A percentile compares a stretch with the other conserved stretches of the same genome.
phyloP scores from a whole-genome alignment of 2,888 invertebrate genomes.

The Pinctada fucata region DNA sequence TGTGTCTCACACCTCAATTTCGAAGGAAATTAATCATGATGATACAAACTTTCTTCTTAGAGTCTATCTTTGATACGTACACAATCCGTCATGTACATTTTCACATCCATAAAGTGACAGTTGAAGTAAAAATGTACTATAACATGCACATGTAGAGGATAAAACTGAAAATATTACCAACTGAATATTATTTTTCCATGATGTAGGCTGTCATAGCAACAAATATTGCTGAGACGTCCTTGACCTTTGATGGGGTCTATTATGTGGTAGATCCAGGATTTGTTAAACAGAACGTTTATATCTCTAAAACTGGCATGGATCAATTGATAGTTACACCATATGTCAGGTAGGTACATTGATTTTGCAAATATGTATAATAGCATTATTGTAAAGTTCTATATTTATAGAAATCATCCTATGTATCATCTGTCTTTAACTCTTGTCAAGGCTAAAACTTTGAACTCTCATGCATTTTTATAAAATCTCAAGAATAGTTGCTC shows the following conservation, averaged over 20 bases:
- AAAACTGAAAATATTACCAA: not conserved
- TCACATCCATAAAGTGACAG: not conserved
- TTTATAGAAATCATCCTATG: no score
- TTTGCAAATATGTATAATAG: not conserved
- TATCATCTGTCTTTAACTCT: no score
- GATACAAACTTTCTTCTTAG: no score
- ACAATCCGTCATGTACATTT: no score
- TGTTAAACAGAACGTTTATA: slow-evolving; percentile 99
- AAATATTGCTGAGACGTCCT: slow-evolving; percentile 98
- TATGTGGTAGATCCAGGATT: slow-evolving; percentile 99
- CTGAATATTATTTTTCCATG: not conserved
- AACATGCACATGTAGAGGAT: not conserved
- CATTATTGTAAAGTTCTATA: no score
- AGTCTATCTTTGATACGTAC: no score
- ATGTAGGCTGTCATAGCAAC: slow-evolving; percentile 90
- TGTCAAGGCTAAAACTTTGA: no score
- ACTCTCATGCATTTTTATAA: no score
- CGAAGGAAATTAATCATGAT: no score
- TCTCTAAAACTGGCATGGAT: slow-evolving; percentile 91
- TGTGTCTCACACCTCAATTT: no score
- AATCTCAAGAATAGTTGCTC: no score
- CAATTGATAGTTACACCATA: slow-evolving; percentile 98
- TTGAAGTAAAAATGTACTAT: no score
- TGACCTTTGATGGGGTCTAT: slow-evolving; percentile 99
- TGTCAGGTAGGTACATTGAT: slow-evolving; percentile 83